These are phyloP conservation scores for Tethya wilhelma DNA, from an alignment of 37 sponge, comb jelly and placozoan genomes.

Conservation along the genomic window DNA sequence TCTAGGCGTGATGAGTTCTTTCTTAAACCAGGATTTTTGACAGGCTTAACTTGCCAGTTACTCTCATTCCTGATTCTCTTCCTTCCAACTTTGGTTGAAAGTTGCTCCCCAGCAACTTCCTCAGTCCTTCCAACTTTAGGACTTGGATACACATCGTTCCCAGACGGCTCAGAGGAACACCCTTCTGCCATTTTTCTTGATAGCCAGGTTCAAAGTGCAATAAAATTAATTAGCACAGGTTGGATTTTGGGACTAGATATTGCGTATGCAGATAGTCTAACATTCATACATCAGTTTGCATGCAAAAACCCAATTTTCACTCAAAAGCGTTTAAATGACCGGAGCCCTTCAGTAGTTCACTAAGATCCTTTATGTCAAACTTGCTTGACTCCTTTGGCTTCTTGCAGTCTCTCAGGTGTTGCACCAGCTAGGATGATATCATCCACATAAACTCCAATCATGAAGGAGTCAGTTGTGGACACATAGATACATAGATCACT, in stretches of 20 bases:
- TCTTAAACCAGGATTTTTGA: conserved; percentile 27
- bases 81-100: not conserved
- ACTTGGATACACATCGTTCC: not conserved
- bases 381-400: too few species aligned
- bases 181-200: conserved; percentile 1
- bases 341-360: conserved; percentile 35
- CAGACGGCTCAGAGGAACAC: not conserved
- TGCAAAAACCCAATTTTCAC: conserved; percentile 6
- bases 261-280: not conserved
- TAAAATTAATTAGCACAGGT: too few species aligned
- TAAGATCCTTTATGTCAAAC: too few species aligned
- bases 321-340: conserved; percentile 12
- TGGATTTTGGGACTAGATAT: not conserved
- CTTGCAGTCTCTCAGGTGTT: too few species aligned
- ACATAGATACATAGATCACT: too few species aligned
- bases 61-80: conserved; percentile 10
- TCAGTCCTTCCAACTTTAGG: not conserved
- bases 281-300: not conserved
- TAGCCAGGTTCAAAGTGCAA: not conserved
- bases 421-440: too few species aligned
- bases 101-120: conserved; percentile 5
- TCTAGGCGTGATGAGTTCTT: conserved; percentile 27
- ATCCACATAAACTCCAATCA: too few species aligned
- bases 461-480: too few species aligned
- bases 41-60: conserved; percentile 40